Conservation (phyloP, 2,888 invertebrate species). For the Nemapogon koenigi region DNA sequence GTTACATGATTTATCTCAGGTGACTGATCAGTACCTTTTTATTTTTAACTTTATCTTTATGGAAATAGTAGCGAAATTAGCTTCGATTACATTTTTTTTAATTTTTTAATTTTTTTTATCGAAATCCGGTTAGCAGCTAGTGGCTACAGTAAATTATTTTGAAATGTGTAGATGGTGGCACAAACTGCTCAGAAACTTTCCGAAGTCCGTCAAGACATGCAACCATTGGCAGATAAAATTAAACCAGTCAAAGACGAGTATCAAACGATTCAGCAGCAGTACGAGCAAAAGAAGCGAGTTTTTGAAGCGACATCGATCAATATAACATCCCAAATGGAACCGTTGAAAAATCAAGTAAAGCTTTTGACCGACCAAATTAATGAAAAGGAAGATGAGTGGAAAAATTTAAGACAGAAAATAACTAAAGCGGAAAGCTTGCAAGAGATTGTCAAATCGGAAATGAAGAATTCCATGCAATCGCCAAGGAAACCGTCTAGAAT, state of each 20-base stretch:
- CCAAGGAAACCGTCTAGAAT: conserved; percentile 60
- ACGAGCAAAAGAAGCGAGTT: conserved; percentile 71
- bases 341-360: conserved; percentile 58
- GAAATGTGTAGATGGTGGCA: conserved; percentile 65
- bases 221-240: conserved; percentile 56
- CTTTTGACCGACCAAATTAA: conserved; percentile 58
- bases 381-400: conserved; percentile 60
- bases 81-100: too few relatives aligned
- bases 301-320: conserved; percentile 71
- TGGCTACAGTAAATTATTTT: too few relatives aligned
- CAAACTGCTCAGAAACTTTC: conserved; percentile 66
- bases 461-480: conserved; percentile 58
- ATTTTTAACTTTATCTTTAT: not conserved
- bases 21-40: conserved; percentile 16
- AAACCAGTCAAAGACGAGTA: conserved; percentile 71
- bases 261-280: conserved; percentile 69
- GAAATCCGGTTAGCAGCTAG: too few relatives aligned
- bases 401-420: conserved; percentile 57
- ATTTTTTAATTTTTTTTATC: too few relatives aligned
- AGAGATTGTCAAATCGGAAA: conserved; percentile 56
- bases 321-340: conserved; percentile 61
- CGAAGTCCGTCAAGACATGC: conserved; percentile 52
- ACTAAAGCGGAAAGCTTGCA: conserved; percentile 62
- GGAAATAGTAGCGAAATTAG: too few relatives aligned
- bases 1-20: conserved; percentile 55